Percentiles rank a stretch among this genome's conserved stretches.
Evolutionary conservation across 2,113 vertebrate species (phyloP).

Genomic region (Syrrhaptes paradoxus): DNA sequence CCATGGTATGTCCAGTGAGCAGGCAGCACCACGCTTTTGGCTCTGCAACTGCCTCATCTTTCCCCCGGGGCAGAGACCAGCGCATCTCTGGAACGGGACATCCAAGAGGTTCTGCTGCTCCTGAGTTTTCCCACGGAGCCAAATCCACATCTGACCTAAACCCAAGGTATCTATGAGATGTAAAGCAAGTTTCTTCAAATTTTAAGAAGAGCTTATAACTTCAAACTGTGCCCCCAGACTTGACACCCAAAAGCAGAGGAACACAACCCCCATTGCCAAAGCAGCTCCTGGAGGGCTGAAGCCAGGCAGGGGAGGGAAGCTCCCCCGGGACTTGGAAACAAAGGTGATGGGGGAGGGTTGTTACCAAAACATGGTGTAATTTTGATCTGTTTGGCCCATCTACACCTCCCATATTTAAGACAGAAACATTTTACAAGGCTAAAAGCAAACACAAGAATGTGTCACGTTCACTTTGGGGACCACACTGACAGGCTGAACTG

Average conservation of each 20-base stretch:
- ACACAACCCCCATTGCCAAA: rapidly evolving
- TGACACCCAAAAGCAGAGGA: neutral
- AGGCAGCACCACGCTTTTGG: neutral
- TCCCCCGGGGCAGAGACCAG: rapidly evolving
- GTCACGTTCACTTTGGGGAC: neutral
- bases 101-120: neutral
- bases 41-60: no score
- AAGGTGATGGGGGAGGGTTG: neutral
- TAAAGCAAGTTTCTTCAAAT: neutral
- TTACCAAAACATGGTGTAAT: neutral
- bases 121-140: neutral
- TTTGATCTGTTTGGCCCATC: conserved; percentile 10
- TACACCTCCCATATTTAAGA: neutral
- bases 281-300: neutral
- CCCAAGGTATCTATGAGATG: rapidly evolving
- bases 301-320: conserved; percentile 1
- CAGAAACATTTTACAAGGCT: rapidly evolving
- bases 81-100: neutral
- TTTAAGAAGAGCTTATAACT: neutral
- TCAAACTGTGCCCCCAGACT: neutral
- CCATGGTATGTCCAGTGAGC: rapidly evolving
- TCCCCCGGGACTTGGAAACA: conserved; percentile 2
- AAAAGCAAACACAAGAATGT: neutral
- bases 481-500: no score
- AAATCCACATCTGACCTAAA: neutral